A percentile compares a stretch with the other conserved stretches of the same genome.
Evolutionary conservation across 2,888 invertebrate genomes (phyloP).

Genomic region (Xestia ashworthii): DNA sequence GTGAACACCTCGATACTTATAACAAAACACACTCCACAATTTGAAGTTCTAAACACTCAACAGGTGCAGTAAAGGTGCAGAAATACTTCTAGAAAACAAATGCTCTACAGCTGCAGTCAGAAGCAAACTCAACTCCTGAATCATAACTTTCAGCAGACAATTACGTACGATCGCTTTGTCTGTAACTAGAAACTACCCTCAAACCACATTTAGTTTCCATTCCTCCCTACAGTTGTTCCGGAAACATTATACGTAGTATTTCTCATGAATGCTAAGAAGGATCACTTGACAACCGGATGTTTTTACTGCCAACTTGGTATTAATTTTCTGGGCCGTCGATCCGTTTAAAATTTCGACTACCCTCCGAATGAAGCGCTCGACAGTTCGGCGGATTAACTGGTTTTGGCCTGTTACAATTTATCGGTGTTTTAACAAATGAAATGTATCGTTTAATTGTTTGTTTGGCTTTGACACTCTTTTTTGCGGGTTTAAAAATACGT

Average conservation of each 20-base stretch:
- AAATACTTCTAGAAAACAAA: slow-evolving; percentile 2
- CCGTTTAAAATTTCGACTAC: slow-evolving; percentile 61
- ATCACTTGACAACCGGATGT: slow-evolving; percentile 54
- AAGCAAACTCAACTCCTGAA: slow-evolving; percentile 27
- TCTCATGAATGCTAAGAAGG: slow-evolving; percentile 44
- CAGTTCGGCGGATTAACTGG: slow-evolving; percentile 54
- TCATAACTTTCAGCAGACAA: slow-evolving; percentile 30
- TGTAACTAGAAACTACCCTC: slow-evolving; percentile 40
- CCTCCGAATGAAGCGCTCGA: slow-evolving; percentile 49
- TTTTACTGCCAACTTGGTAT: slow-evolving; percentile 62
- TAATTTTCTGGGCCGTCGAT: slow-evolving; percentile 70
- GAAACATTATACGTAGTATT: slow-evolving; percentile 41
- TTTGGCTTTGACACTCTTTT: slow-evolving; percentile 20
- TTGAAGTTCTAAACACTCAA: slow-evolving; percentile 2
- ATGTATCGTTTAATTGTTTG: slow-evolving; percentile 41
- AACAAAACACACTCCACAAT: no score
- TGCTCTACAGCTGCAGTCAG: not conserved
- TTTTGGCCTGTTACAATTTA: slow-evolving; percentile 56
- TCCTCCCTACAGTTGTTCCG: slow-evolving; percentile 12
- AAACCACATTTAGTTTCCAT: slow-evolving; percentile 46
- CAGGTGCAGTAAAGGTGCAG: not conserved
- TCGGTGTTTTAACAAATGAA: slow-evolving; percentile 53
- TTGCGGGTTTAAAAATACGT: slow-evolving; percentile 20
- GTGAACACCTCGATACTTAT: not conserved
- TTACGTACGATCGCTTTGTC: slow-evolving; percentile 21